phyloP scores from a whole-genome alignment of 2,113 vertebrate genomes.

The Neopipo cinnamomea region DNA sequence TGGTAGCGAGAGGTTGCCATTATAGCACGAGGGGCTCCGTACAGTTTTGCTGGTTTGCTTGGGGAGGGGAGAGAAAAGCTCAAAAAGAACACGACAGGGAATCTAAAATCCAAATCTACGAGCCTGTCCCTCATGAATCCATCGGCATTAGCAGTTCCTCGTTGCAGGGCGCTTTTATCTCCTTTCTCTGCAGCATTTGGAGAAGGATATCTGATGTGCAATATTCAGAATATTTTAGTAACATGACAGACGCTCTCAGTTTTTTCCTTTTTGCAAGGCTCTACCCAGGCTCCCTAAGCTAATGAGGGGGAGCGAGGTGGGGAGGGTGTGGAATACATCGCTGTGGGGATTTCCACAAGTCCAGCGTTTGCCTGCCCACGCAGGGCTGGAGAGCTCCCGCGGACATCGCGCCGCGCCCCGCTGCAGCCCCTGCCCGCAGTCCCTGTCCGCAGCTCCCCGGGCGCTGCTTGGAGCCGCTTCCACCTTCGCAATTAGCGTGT shows the following conservation, averaged over 20 bases:
- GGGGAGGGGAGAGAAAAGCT: background rate
- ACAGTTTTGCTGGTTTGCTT: background rate
- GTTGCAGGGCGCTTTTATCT: background rate
- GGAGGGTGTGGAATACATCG: background rate
- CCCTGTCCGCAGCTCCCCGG: background rate
- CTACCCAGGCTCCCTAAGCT: background rate
- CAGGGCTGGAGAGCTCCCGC: background rate
- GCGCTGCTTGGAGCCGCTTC: background rate
- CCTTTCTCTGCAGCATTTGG: background rate
- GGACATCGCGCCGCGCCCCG: background rate
- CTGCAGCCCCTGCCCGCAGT: background rate
- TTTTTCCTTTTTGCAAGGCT: background rate
- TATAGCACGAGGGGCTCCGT: background rate
- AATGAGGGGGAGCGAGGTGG: background rate
- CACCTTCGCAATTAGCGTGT: background rate
- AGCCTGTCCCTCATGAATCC: background rate
- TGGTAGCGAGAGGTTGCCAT: background rate
- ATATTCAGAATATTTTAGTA: background rate
- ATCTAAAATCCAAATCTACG: background rate
- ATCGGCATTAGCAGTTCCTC: background rate
- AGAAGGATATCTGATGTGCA: background rate
- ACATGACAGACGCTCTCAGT: background rate
- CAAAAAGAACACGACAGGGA: background rate
- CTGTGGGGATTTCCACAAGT: background rate
- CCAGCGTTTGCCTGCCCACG: background rate